Base-by-base conservation (phyloP, 2,888 invertebrate genomes). In the Drosophila picticornis region DNA sequence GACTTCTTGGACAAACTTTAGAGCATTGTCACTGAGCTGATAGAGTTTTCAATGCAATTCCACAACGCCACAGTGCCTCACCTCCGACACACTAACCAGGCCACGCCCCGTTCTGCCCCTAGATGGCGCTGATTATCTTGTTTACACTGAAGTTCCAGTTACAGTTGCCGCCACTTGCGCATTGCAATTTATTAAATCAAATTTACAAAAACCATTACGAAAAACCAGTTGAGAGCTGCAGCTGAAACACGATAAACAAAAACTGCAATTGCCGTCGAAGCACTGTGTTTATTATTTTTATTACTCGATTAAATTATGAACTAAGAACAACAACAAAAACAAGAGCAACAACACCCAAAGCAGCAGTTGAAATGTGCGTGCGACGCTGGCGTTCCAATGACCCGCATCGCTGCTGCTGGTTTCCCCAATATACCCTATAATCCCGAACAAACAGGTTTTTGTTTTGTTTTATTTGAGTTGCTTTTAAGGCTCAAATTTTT, bases 361-460 rank as follows among this genome's bases (percentile, higher is more conserved):
- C n/a, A n/a, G 38, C 67, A 69, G 62, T 59, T 75, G 62, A 65
- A 82, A 74, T 91, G 86, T 90, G 91, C 90, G 91, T 88, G 88
- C 87, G 91, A 91, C 88, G 80, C 74, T 75, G 70, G 82, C 82
- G 90, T 83, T 80, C 91, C 91, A 88, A 86, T 88, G 91, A 88
- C 88, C 90, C 85, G 88, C 81, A 91, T 90, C 77, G 46, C 65
- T 40, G 65, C 56, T 34, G 32, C 60, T 56, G 22, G 56, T 60
- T 60, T 29, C 56, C n/a, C 48, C 34, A 36, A 22, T 32, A 43
- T 55, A 65, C 46, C n/a, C 38, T 25, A 51, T 11, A 59, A 36
- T 58, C 38, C 27, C 48, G 27, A 19, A 4, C 19, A 56, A 77
- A 59, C 63, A n/a, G 56, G 75, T 65, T 72, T 43, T 38, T 29